phyloP scores from a whole-genome alignment of 1,140 invertebrate species.

The Helicoverpa zea region DNA sequence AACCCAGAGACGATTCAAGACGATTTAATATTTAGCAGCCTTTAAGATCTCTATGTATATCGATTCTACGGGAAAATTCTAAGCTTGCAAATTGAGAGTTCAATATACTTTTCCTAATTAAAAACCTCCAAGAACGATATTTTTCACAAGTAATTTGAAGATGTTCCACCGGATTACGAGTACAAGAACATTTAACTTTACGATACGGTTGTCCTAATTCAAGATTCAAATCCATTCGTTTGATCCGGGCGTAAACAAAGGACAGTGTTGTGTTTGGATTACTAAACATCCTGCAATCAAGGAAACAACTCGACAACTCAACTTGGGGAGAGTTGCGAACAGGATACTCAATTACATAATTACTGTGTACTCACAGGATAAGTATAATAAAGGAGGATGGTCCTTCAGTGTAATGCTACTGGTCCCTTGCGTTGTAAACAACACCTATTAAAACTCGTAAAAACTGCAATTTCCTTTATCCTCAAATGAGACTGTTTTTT shows the following conservation, averaged over 20 bases:
- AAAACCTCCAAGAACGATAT: neutral
- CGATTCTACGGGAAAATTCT: too few species aligned
- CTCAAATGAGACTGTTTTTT: neutral
- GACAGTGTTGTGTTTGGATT: constrained; percentile 31
- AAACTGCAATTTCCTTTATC: constrained; percentile 3
- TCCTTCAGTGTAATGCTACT: neutral
- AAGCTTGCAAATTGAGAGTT: too few species aligned
- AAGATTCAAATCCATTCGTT: constrained; percentile 1
- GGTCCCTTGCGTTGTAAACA: constrained; percentile 1
- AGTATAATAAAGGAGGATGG: constrained; percentile 22
- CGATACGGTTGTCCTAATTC: neutral
- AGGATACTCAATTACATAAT: constrained; percentile 36
- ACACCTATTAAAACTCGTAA: constrained; percentile 18
- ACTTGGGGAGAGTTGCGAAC: constrained; percentile 15
- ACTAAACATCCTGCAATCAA: constrained; percentile 39
- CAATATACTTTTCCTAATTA: neutral
- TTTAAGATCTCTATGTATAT: too few species aligned
- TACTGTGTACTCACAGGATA: neutral
- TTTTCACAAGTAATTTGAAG: neutral
- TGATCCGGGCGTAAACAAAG: constrained; percentile 5
- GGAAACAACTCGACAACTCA: neutral
- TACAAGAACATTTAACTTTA: neutral
- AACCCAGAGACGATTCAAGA: too few species aligned
- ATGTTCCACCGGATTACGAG: neutral
- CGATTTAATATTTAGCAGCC: too few species aligned